These are phyloP conservation scores for Ptychoptera contaminata DNA, from an alignment of 2,888 invertebrate genomes.

Conservation along the genomic window DNA sequence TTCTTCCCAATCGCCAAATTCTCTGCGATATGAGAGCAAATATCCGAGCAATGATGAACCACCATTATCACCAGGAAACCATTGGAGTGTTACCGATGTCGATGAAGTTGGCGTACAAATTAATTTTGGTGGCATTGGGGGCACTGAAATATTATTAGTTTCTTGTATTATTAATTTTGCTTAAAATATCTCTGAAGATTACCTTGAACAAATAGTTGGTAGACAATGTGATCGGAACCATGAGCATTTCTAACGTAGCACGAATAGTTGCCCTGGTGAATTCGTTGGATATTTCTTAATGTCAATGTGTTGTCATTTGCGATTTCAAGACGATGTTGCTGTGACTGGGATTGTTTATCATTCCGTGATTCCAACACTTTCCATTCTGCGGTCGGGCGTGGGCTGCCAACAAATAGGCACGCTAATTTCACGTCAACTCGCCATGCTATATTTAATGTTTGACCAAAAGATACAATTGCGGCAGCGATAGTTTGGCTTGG, in stretches of 20 bases:
- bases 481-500: slow-evolving; percentile 35
- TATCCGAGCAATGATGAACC: slow-evolving; percentile 38
- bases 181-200: too few relatives aligned
- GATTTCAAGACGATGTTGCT: slow-evolving; percentile 27
- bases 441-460: slow-evolving; percentile 35
- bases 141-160: slow-evolving; percentile 25
- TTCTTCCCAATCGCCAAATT: slow-evolving; percentile 39
- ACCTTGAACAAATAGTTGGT: slow-evolving; percentile 38
- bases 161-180: too few relatives aligned
- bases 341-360: slow-evolving; percentile 21
- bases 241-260: slow-evolving; percentile 35
- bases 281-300: slow-evolving; percentile 34
- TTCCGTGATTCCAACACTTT: slow-evolving; percentile 30
- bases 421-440: slow-evolving; percentile 36
- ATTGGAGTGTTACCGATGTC: slow-evolving; percentile 37
- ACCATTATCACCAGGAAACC: slow-evolving; percentile 35
- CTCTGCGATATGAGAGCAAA: slow-evolving; percentile 34
- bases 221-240: slow-evolving; percentile 36
- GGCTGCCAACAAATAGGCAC: slow-evolving; percentile 38
- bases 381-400: slow-evolving; percentile 35
- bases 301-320: slow-evolving; percentile 34
- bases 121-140: slow-evolving; percentile 38
- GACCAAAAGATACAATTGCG: slow-evolving; percentile 40
- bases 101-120: slow-evolving; percentile 34
- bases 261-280: slow-evolving; percentile 39